Conservation (phyloP, 2,113 vertebrate genomes). For the Thermophis baileyi region DNA sequence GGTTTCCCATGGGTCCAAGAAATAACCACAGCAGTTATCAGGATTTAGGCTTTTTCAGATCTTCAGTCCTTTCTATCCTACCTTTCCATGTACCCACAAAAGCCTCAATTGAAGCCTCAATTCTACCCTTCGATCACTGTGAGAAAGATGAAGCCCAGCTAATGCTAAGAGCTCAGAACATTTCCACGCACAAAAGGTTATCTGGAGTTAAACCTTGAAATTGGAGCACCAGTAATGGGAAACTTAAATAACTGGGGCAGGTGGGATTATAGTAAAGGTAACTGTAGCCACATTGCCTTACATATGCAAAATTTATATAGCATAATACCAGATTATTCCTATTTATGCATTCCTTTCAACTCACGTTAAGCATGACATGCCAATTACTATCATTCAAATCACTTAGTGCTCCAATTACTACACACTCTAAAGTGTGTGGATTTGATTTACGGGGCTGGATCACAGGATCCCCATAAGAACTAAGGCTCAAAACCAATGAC, state of each 20-base stretch:
- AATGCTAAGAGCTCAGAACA: conserved; percentile 7
- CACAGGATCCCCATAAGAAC: conserved; percentile 36
- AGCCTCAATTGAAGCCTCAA: not conserved
- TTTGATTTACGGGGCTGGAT: conserved; percentile 47
- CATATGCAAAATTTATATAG: conserved; percentile 30
- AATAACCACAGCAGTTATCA: not conserved
- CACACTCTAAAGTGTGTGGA: conserved; percentile 30
- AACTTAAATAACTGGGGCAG: not conserved
- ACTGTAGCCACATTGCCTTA: conserved; percentile 33
- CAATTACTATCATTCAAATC: conserved; percentile 49
- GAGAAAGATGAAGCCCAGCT: not conserved
- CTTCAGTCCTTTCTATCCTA: not conserved
- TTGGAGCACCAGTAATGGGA: conserved; percentile 7
- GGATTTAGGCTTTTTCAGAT: not conserved
- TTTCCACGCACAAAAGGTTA: conserved; percentile 22
- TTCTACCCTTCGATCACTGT: not conserved
- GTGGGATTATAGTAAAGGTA: conserved; percentile 9
- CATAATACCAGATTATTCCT: conserved; percentile 23
- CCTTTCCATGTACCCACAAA: not conserved
- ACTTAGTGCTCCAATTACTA: conserved; percentile 37
- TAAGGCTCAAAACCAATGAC: conserved; percentile 25
- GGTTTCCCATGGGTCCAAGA: not conserved
- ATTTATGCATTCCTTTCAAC: conserved; percentile 39
- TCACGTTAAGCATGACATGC: conserved; percentile 33
- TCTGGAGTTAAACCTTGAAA: conserved; percentile 18